Evolutionary conservation across 1,140 invertebrate species (phyloP), one percentile per base, ranked within the genome.

Genomic region (Calycopis cecrops): DNA sequence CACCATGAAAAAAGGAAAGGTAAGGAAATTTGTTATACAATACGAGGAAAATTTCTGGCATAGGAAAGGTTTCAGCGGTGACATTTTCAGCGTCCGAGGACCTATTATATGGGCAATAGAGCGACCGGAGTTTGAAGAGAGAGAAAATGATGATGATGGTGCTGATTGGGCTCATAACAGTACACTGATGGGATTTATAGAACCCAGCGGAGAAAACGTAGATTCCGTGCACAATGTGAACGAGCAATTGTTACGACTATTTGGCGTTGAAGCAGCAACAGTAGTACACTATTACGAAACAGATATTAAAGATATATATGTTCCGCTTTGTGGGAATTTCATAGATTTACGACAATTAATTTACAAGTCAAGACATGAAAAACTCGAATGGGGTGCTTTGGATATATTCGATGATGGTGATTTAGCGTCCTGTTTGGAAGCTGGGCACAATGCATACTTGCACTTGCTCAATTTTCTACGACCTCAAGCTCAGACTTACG

Each of bases 81-180:
- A 85, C 40, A 82, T 85, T 48, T 62, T 86, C 4, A 86, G 83
- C 55, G 57, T 80, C 14, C 62, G 63, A 35, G 83, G 83, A 8
- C 83, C 83, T 0, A 85, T 86, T 6, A 60, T 86, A 6, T 86
- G 83, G 83, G 79, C 83, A 4, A 85, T 76, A 55, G 76, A 85
- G 52, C 64, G 62, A 9, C 84, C 81, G 11, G 74, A 47, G 40
- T 12, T 81, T 42, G 76, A 77, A 8, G 62, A 60, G 0, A 72
- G 67, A 10, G 77, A 70, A 12, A 73, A 68, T 38, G 21, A 56
- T n/a, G n/a, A n/a, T n/a, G n/a, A n/a, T n/a, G n/a, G n/a, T n/a
- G n/a, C n/a, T n/a, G n/a, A n/a, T n/a, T n/a, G n/a, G 18, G 70
- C 78, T 16, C 63, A 59, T 28, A 73, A 72, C 48, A 58, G 73